These are phyloP conservation scores for Thelaira solivaga DNA, from an alignment of 2,888 invertebrate species.

Conservation along the genomic window DNA sequence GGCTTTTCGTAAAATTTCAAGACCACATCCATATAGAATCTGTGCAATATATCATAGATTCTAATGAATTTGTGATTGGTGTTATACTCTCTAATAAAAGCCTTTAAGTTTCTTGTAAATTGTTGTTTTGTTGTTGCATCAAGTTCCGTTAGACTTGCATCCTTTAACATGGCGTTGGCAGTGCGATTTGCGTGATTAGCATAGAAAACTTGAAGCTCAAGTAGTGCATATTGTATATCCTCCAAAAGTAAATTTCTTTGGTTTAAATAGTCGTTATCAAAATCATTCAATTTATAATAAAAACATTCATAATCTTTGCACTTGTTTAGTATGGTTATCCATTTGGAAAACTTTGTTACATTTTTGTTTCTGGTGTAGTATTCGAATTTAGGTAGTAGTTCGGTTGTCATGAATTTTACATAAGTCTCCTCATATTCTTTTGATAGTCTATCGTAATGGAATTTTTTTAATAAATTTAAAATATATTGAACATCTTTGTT, in stretches of 20 bases:
- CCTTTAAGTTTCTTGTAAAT: not conserved
- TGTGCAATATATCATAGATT: not conserved
- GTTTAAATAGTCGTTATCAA: not conserved
- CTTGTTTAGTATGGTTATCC: not conserved
- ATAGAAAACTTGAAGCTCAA: not conserved
- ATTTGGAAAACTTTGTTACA: not conserved
- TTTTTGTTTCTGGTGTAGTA: not conserved
- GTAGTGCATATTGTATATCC: not conserved
- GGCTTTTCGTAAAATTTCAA: not conserved
- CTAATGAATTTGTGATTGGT: not conserved
- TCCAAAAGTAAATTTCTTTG: not conserved
- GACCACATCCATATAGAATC: not conserved
- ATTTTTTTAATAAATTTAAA: not conserved
- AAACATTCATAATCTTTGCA: not conserved
- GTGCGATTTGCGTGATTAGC: not conserved
- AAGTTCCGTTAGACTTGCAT: not conserved
- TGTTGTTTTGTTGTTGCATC: not conserved
- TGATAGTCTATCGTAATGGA: not conserved
- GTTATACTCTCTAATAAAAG: not conserved
- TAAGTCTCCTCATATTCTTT: not conserved
- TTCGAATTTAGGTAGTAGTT: conserved; percentile 3
- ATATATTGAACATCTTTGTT: not conserved
- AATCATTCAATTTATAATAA: not conserved
- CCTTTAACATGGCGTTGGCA: not conserved
- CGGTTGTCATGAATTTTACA: not conserved